These are phyloP conservation scores for Vultur gryphus DNA, from an alignment of 2,797 vertebrate species.

Conservation along the genomic window DNA sequence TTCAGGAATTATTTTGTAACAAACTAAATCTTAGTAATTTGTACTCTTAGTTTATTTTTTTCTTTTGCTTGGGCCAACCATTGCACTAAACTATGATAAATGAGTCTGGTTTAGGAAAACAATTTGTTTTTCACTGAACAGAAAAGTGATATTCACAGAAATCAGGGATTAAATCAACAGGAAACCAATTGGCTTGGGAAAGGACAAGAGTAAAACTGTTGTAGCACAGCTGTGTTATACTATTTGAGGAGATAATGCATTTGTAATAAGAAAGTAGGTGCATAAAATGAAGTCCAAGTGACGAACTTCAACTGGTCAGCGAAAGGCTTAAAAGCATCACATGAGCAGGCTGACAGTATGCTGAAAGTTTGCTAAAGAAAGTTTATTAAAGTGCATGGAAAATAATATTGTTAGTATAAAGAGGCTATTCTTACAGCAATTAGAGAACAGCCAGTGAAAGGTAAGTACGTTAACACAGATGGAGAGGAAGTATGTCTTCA, in stretches of 20 bases:
- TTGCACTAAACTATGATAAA: not conserved
- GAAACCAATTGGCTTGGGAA: not conserved
- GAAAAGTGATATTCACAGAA: not conserved
- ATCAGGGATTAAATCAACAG: not conserved
- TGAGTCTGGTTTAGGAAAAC: not conserved
- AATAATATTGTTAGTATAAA: not conserved
- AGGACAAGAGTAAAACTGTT: not conserved
- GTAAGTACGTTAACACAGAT: not conserved
- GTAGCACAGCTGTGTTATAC: not conserved
- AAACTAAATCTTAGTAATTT: not conserved
- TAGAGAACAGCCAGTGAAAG: not conserved
- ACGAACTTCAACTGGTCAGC: not conserved
- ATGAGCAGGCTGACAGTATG: not conserved
- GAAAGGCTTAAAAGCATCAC: not conserved
- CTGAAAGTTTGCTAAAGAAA: not conserved
- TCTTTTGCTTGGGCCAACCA: not conserved
- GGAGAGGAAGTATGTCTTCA: not conserved
- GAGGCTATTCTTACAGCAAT: not conserved
- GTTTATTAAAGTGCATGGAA: not conserved
- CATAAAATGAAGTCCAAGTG: not conserved
- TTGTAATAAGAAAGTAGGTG: not conserved
- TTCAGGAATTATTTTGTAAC: not conserved
- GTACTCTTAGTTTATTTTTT: not conserved
- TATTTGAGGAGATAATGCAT: not conserved
- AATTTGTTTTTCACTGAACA: not conserved